These are phyloP conservation scores for Bovichtus diacanthus DNA, from an alignment of 2,797 vertebrate genomes.

Conservation along the genomic window DNA sequence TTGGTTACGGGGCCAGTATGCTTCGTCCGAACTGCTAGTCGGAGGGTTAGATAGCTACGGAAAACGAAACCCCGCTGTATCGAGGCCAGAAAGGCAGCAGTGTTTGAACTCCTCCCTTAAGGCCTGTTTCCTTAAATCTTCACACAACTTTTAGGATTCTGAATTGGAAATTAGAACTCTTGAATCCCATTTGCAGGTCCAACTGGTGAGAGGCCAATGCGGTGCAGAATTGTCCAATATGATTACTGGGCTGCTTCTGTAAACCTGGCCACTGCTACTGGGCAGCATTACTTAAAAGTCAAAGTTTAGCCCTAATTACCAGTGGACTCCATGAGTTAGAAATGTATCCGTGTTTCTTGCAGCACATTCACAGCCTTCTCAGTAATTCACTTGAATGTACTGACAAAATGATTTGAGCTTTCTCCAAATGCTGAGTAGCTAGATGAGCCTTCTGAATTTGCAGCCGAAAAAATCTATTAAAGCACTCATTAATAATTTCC, in stretches of 20 bases:
- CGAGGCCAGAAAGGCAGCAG: not conserved
- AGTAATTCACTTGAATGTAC: slow-evolving; percentile 38
- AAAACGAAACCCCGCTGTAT: no score
- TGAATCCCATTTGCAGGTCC: not conserved
- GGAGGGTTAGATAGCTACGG: not conserved
- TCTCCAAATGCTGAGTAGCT: slow-evolving; percentile 53
- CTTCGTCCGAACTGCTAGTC: not conserved
- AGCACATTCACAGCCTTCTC: slow-evolving; percentile 24
- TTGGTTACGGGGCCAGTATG: not conserved
- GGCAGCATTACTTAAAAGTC: not conserved
- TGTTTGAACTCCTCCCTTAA: not conserved
- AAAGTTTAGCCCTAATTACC: not conserved
- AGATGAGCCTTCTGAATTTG: slow-evolving; percentile 48
- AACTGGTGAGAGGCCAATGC: not conserved
- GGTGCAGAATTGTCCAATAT: not conserved
- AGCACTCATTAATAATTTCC: slow-evolving; percentile 64
- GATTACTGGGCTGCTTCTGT: not conserved
- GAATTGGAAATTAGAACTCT: not conserved
- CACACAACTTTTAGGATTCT: not conserved
- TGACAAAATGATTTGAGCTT: slow-evolving; percentile 32
- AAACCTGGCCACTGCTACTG: not conserved
- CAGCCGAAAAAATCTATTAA: slow-evolving; percentile 60
- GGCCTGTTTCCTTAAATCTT: not conserved
- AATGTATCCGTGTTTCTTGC: slow-evolving; percentile 6
- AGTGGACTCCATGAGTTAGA: not conserved